Evolutionary conservation across 2,888 invertebrate species (phyloP), one percentile per base, ranked within the genome.

Genomic region (Lithophane ornitopus): DNA sequence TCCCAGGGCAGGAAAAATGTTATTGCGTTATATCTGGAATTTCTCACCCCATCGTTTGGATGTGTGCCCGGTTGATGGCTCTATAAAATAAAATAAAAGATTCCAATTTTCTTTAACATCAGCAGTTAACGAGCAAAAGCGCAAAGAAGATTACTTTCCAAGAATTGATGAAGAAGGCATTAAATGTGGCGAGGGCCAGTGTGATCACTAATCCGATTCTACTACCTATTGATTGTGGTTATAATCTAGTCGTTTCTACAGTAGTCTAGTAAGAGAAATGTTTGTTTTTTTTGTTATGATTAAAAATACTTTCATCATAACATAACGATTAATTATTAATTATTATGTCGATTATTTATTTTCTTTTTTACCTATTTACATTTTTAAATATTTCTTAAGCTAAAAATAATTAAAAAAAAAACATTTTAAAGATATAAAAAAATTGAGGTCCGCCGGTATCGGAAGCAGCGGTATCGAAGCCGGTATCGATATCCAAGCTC

Each of bases 151-250:
- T 74, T 72, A 62, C 44, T 26, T 63, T 39, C 26, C 44, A 14
- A 62, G 54, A 56, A 62, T 39, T 61, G 12, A 72, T 70, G 70
- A 73, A 22, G 54, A 46, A 54, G 44, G 22, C 22, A 62, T 72
- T 62, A 54, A 28, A 71, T 54, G n/a, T 22, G 62, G 54, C 34
- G 22, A 46, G 3, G 3, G 39, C 34, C n/a, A 16, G 46, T 19
- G 19, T n/a, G 16, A 54, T 39, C 52, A 28, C n/a, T 58, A 58
- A 74, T 58, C 44, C 12, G 41, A 34, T 41, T 63, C 1, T n/a
- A 44, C 14, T 22, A 49, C 12, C 2, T 56, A 7, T 11, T 41
- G 1, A 44, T 7, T 11, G 6, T 63, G 19, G 63, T 12, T 11
- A 26, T 63, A 62, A n/a, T 41, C 9, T 12, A 54, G 16, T 44